Conservation (phyloP, 2,113 vertebrate species). For the Leptodactylus fuscus region DNA sequence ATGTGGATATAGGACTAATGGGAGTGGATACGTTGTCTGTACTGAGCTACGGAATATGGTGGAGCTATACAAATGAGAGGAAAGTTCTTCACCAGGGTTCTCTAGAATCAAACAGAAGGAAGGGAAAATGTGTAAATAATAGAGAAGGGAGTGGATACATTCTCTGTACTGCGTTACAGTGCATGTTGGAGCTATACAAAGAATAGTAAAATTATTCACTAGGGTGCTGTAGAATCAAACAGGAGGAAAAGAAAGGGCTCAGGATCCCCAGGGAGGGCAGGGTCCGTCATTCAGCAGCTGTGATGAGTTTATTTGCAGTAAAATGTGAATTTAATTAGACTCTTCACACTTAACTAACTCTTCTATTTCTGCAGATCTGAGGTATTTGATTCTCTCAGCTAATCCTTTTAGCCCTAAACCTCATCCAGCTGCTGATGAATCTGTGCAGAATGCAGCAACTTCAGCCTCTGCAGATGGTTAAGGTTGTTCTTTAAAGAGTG, state of each 20-base stretch:
- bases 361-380: slow-evolving; percentile 72
- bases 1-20: background rate
- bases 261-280: slow-evolving; percentile 24
- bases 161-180: background rate
- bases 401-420: slow-evolving; percentile 62
- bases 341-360: slow-evolving; percentile 89
- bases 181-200: background rate
- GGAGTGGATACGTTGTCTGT: background rate
- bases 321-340: slow-evolving; percentile 87
- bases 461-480: slow-evolving; percentile 48
- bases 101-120: too few relatives aligned
- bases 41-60: too few relatives aligned
- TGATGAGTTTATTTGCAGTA: slow-evolving; percentile 82
- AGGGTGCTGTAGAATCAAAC: background rate
- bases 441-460: slow-evolving; percentile 58
- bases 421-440: slow-evolving; percentile 65
- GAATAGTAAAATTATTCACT: background rate
- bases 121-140: background rate
- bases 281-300: slow-evolving; percentile 71
- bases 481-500: slow-evolving; percentile 30
- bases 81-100: too few relatives aligned
- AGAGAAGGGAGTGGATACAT: background rate
- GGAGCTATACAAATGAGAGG: too few relatives aligned
- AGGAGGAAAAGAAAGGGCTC: slow-evolving; percentile 17
- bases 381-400: slow-evolving; percentile 63